Evolutionary conservation across 1,140 invertebrate genomes (phyloP).

Genomic region (Aradophagus sp.): DNA sequence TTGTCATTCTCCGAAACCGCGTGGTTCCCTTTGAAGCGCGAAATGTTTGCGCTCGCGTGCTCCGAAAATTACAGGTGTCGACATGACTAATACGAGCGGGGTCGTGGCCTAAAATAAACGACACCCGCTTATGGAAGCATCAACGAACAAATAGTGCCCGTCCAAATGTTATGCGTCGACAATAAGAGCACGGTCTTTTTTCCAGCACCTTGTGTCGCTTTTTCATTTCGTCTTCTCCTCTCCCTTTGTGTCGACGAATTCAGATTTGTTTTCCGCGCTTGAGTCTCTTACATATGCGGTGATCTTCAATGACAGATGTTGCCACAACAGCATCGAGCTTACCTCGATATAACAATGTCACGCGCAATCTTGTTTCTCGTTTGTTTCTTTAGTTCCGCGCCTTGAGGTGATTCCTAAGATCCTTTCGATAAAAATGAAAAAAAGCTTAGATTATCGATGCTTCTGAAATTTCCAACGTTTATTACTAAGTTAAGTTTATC

Average conservation of each 20-base stretch:
- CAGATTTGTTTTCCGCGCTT: constrained; percentile 59
- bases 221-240: background rate
- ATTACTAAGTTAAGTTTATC: no score
- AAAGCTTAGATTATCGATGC: no score
- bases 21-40: no score
- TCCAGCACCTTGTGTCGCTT: no score
- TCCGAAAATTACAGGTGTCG: constrained; percentile 25
- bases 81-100: constrained; percentile 51
- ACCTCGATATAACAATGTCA: constrained; percentile 72
- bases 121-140: constrained; percentile 33
- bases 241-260: constrained; percentile 18
- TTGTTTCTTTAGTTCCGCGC: constrained; percentile 74
- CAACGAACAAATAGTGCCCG: constrained; percentile 54
- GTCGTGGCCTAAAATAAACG: constrained; percentile 60
- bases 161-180: constrained; percentile 60
- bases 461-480: no score
- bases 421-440: no score
- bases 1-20: no score
- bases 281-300: constrained; percentile 23
- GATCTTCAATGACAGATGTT: constrained; percentile 48
- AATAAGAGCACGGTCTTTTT: constrained; percentile 17
- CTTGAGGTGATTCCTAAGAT: no score
- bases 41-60: constrained; percentile 19
- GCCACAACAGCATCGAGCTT: constrained; percentile 26
- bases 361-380: constrained; percentile 70